phyloP scores from a whole-genome alignment of 64 coral and sea anemone species.

The Orbicella faveolata region DNA sequence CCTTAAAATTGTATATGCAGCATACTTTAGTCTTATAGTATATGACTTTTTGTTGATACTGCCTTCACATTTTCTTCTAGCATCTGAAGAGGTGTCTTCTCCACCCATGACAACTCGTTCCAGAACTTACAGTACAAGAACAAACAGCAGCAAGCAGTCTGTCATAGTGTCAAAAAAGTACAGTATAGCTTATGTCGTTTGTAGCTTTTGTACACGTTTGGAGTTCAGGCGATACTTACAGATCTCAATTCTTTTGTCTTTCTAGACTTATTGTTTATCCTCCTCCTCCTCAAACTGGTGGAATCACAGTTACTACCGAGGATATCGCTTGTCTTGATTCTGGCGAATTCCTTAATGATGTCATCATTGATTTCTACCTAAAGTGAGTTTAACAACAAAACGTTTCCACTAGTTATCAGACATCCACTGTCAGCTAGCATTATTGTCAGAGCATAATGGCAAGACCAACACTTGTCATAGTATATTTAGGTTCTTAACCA shows the following conservation, averaged over 20 bases:
- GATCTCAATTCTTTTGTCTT: not conserved
- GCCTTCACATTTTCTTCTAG: not conserved
- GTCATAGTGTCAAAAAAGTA: not conserved
- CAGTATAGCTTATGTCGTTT: not conserved
- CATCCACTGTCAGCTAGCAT: too few relatives aligned
- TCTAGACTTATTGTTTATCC: conserved; percentile 76
- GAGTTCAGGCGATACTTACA: not conserved
- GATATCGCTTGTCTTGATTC: conserved; percentile 70
- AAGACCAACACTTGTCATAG: too few relatives aligned
- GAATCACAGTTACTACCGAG: conserved; percentile 76
- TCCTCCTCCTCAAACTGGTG: conserved; percentile 45
- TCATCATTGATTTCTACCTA: conserved; percentile 96
- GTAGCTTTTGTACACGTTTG: not conserved
- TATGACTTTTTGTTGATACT: not conserved
- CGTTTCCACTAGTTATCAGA: not conserved
- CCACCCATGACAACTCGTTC: conserved; percentile 10
- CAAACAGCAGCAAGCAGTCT: not conserved
- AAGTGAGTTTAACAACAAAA: conserved; percentile 63
- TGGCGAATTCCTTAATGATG: conserved; percentile 86
- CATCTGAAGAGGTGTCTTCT: not conserved
- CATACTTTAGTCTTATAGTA: too few relatives aligned
- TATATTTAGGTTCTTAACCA: too few relatives aligned
- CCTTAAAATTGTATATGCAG: too few relatives aligned
- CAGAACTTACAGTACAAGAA: conserved; percentile 19
- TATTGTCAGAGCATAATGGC: too few relatives aligned